Percentiles rank a stretch among this genome's conserved stretches.
These are phyloP conservation scores for Lepidothrix coronata DNA, from an alignment of 2,113 vertebrate species.

Conservation along the genomic window DNA sequence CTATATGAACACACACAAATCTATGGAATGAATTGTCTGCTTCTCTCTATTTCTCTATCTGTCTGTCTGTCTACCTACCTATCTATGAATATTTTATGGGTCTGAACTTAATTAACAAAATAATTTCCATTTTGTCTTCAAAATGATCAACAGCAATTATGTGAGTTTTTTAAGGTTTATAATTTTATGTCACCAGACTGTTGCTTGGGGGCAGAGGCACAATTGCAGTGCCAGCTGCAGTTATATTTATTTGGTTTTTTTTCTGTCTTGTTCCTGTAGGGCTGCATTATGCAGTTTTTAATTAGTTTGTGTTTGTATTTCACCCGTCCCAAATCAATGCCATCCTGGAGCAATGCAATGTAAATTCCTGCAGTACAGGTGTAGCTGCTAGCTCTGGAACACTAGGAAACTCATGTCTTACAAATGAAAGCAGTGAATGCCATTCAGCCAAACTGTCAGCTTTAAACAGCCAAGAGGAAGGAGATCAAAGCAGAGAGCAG, in stretches of 20 bases:
- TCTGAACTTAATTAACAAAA: conserved; percentile 74
- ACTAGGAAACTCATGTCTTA: conserved; percentile 78
- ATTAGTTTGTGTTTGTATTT: conserved; percentile 82
- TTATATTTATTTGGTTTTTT: conserved; percentile 76
- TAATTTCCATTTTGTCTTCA: conserved; percentile 66
- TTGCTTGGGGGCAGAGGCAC: conserved; percentile 74
- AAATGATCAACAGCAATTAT: conserved; percentile 57
- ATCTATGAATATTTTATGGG: conserved; percentile 68
- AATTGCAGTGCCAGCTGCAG: conserved; percentile 76
- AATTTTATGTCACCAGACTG: conserved; percentile 75
- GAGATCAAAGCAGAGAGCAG: conserved; percentile 78
- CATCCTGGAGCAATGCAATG: conserved; percentile 77
- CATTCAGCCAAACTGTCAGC: conserved; percentile 80
- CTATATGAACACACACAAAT: not conserved
- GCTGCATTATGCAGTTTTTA: conserved; percentile 81
- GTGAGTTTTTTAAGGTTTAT: conserved; percentile 66
- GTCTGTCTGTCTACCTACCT: conserved; percentile 14
- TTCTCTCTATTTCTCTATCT: not conserved
- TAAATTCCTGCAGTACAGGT: conserved; percentile 83
- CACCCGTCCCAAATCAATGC: conserved; percentile 79
- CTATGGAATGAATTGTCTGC: not conserved
- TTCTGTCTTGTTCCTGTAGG: conserved; percentile 77
- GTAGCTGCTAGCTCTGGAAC: conserved; percentile 78
- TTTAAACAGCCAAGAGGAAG: conserved; percentile 77
- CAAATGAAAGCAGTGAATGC: conserved; percentile 80